Evolutionary conservation across 2,888 invertebrate species (phyloP), one percentile per base, ranked within the genome.

Genomic region (Lasioglossum villosulum): DNA sequence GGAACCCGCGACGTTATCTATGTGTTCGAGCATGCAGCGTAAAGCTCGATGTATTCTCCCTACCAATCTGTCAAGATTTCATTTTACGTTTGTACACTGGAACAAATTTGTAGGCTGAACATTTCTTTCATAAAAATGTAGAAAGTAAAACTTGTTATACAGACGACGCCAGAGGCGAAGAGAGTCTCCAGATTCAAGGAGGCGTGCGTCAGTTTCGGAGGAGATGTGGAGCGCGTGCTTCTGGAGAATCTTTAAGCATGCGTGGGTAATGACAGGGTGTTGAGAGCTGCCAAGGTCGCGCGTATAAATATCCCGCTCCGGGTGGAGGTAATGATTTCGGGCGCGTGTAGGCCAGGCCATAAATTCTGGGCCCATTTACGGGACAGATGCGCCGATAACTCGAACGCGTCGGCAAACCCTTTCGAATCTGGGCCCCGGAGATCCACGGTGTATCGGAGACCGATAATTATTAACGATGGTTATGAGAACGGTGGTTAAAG

Each of bases 311-410:
- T 90, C 90, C 82, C 71, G 86, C 72, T 73, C 75, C 83, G 83
- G 86, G 87, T 82, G 80, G 84, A 86, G 89, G 91, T 92, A 93
- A 93, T 92, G 93, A 93, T 93, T 93, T 92, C 88, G 88, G 93
- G 91, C 93, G 92, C 94, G 93, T 93, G 94, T 93, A 78, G 89
- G 80, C 75, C 84, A 84, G 89, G 89, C 91, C 91, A 93, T 94
- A 94, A 94, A 94, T 94, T 93, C 92, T 91, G 85, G 79, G 86
- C 90, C 93, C 91, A 93, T 94, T 93, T 94, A 94, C 92, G 90
- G 92, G 94, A 94, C 94, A 94, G 94, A 94, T 94, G 94, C 91
- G 92, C 91, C 93, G 94, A 93, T 94, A 93, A 89, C 88, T 89
- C 89, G 89, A 84, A 48, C 72, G 76, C 82, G 82, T 83, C 85